Base-by-base conservation (phyloP, 2,113 vertebrate genomes). In the cattle (Bos taurus) region DNA sequence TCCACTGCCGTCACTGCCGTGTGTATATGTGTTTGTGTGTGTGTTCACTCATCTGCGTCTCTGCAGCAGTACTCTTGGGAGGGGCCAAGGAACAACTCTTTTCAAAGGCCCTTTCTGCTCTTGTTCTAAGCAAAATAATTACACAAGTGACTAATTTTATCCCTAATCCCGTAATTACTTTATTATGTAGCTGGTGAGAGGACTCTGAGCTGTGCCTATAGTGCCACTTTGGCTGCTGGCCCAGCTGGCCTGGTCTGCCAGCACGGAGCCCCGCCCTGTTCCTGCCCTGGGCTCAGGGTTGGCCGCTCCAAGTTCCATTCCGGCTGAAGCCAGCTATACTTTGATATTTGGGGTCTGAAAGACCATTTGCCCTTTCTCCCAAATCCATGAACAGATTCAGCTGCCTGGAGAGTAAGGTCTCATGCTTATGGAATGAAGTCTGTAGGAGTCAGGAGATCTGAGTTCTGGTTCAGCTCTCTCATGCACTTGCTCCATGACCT, bases 141-240 rank as follows among this genome's bases (percentile, higher is more conserved):
- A 98, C 64, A 98, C 97, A 98, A 98, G 95, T 97, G 95, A 98
- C 98, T 98, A 98, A 98, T 98, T 97, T 98, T 96, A 97, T 98
- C 97, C 97, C 94, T 98, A 97, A 98, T 98, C 97, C 96, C 54
- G 0, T 98, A 98, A 98, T 98, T 98, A 96, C 97, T 98, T 98
- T 98, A 98, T 98, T 98, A 98, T 98, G 97, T 93, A 92, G 96
- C 94, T 93, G 94, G 95, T 94, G 97, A 97, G 96, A 96, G 92
- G 97, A 81, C 97, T 81, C 95, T 1, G 95, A 88, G 97, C 96
- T 88, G 93, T 84, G 97, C 96, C 96, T 90, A 30, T 33, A 52
- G 95, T 60, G 7, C 81, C 84, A 43, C 93, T 77, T 90, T 96
- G 97, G 97, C 95, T 80, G 90, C 90, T 92, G 95, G 96, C 97